Evolutionary conservation across 2,113 vertebrate genomes (phyloP).

Genomic region (Eurypyga helias): DNA sequence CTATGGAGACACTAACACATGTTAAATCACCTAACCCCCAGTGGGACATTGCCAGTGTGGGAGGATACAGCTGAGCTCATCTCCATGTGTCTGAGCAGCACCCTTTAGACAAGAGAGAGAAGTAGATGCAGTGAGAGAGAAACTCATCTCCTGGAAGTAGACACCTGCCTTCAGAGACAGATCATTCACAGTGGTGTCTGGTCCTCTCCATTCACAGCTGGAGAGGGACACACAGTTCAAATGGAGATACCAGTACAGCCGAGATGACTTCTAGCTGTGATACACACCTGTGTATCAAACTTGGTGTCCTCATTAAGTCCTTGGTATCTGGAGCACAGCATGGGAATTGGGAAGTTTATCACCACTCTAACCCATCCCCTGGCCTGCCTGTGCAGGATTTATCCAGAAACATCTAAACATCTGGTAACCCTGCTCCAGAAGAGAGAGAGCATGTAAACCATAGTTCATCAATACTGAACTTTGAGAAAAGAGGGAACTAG

Average conservation of each 20-base stretch:
- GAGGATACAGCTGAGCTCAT: background rate
- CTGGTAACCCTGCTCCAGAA: background rate
- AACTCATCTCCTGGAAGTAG: background rate
- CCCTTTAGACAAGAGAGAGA: background rate
- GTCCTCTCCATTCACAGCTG: background rate
- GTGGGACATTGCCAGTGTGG: background rate
- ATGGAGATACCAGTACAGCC: background rate
- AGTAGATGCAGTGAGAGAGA: background rate
- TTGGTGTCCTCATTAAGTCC: background rate
- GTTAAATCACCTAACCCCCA: background rate
- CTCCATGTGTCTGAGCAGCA: background rate
- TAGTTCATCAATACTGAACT: background rate
- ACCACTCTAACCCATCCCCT: background rate
- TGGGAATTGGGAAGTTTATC: background rate
- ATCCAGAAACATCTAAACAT: background rate
- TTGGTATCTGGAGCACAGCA: background rate
- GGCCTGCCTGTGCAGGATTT: background rate
- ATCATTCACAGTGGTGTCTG: background rate
- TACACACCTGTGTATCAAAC: background rate
- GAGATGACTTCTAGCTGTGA: background rate
- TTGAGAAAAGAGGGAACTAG: background rate
- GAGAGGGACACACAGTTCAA: background rate
- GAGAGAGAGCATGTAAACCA: background rate
- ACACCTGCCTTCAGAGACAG: background rate
- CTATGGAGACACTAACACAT: fast-evolving